These are phyloP conservation scores for Leptarthrus brevirostris DNA, from an alignment of 2,888 invertebrate species.

Conservation along the genomic window DNA sequence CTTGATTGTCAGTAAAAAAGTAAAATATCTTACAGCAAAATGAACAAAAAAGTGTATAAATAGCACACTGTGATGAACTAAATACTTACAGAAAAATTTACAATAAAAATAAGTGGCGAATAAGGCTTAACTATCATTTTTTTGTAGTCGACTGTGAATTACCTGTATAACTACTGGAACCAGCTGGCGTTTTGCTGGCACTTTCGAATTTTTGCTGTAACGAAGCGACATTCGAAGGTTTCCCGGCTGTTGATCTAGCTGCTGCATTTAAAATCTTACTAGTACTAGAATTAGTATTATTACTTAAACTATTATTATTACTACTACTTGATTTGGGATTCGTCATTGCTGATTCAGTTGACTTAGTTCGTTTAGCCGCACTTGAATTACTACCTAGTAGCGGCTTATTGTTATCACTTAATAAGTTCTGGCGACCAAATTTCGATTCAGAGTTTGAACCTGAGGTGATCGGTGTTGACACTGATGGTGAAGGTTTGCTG, in stretches of 20 bases:
- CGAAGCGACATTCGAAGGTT: conserved; percentile 78
- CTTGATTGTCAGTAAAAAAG: no score
- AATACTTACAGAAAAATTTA: conserved; percentile 14
- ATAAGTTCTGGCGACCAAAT: conserved; percentile 11
- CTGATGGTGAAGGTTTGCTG: conserved; percentile 53
- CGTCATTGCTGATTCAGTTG: conserved; percentile 30
- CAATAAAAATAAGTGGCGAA: background rate
- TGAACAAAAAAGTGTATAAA: conserved; percentile 3
- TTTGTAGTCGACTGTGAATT: conserved; percentile 26
- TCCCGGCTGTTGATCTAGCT: conserved; percentile 69
- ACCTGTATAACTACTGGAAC: conserved; percentile 11
- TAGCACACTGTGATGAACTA: conserved; percentile 5
- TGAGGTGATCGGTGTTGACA: background rate
- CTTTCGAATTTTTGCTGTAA: conserved; percentile 83
- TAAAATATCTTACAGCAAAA: background rate
- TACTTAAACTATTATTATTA: conserved; percentile 53
- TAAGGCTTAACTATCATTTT: conserved; percentile 45
- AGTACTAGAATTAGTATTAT: conserved; percentile 27
- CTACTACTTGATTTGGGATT: conserved; percentile 6
- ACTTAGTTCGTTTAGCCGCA: conserved; percentile 34
- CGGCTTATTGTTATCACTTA: conserved; percentile 39
- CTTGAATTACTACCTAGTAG: conserved; percentile 36
- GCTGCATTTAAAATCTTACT: conserved; percentile 54
- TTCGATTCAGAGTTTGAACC: conserved; percentile 21
- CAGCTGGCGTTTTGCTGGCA: background rate